These are phyloP conservation scores for Tinea semifulvella DNA, from an alignment of 2,888 invertebrate species.

Conservation along the genomic window DNA sequence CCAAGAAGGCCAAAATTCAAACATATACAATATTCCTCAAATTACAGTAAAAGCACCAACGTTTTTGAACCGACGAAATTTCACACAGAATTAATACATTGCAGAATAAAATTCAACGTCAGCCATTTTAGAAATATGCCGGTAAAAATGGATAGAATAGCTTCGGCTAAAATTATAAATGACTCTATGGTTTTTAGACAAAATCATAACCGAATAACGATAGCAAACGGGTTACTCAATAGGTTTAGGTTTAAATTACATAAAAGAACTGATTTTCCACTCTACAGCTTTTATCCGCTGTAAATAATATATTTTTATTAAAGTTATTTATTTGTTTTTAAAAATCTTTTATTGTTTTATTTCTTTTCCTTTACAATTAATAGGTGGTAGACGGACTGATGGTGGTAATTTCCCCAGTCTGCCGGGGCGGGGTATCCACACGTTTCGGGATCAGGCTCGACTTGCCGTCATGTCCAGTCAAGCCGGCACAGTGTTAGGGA, in stretches of 20 bases:
- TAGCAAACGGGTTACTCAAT: conserved; percentile 45
- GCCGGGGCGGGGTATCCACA: no score
- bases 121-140: conserved; percentile 15
- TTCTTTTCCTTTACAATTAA: not conserved
- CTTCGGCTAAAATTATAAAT: not conserved
- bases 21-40: conserved; percentile 29
- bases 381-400: no score
- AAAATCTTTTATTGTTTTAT: not conserved
- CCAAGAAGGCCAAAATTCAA: not conserved
- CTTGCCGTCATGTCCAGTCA: no score
- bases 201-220: conserved; percentile 23
- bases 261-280: conserved; percentile 37
- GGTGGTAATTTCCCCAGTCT: no score
- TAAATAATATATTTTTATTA: conserved; percentile 21
- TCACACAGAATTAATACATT: conserved; percentile 12
- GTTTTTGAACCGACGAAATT: conserved; percentile 43
- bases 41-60: not conserved
- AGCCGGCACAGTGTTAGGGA: no score
- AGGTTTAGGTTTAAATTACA: conserved; percentile 53
- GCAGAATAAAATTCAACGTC: conserved; percentile 14
- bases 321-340: not conserved
- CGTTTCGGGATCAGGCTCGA: no score
- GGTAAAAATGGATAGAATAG: not conserved
- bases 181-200: conserved; percentile 20
- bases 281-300: conserved; percentile 47